Percentiles rank a stretch among this genome's conserved stretches.
phyloP scores from a whole-genome alignment of 2,888 invertebrate genomes.

The Trissonchulus sp. region DNA sequence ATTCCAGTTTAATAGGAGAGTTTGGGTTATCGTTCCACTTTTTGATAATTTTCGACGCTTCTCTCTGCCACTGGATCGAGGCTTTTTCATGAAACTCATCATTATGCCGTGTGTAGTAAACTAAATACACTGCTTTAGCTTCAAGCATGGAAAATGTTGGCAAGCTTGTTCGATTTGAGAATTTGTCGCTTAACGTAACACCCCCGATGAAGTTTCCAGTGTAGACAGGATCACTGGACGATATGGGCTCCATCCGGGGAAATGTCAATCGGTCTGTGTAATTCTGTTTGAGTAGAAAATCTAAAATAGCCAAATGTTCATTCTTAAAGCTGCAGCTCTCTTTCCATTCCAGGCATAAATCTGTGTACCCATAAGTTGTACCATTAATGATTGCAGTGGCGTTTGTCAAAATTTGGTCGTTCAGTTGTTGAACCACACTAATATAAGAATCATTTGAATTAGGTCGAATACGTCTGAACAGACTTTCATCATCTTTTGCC shows the following conservation, averaged over 20 bases:
- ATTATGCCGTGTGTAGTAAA: background rate
- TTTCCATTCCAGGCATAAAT: background rate
- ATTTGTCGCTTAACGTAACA: background rate
- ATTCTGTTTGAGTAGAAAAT: background rate
- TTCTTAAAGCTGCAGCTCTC: background rate
- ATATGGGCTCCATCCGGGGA: background rate
- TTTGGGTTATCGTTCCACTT: background rate
- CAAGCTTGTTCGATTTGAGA: background rate
- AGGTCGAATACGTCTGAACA: too few relatives aligned
- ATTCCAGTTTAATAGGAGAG: background rate
- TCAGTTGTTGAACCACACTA: too few relatives aligned
- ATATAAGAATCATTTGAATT: too few relatives aligned
- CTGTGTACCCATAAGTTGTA: background rate
- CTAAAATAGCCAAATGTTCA: background rate
- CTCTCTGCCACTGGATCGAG: background rate
- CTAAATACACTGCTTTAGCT: too few relatives aligned
- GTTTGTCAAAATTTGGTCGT: too few relatives aligned
- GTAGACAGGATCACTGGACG: background rate
- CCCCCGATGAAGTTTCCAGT: background rate
- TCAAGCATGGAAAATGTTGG: background rate
- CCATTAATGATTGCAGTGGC: too few relatives aligned
- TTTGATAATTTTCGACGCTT: background rate
- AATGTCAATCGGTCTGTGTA: background rate
- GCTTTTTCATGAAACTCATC: background rate
- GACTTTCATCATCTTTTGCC: background rate